phyloP scores from a whole-genome alignment of 1,140 invertebrate genomes.

The Panonychus citri region DNA sequence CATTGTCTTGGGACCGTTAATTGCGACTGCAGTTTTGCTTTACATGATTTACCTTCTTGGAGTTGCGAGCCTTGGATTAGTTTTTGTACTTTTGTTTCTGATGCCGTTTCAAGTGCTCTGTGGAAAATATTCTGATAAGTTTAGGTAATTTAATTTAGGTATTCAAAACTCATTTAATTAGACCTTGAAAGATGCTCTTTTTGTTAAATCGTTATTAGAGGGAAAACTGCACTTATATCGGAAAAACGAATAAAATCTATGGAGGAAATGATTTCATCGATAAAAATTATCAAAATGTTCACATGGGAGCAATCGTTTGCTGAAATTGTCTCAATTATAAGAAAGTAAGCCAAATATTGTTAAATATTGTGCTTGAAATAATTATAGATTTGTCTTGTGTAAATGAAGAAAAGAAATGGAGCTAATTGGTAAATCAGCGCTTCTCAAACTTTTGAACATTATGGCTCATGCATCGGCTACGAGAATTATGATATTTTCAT shows the following conservation, averaged over 20 bases:
- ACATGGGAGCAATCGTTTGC: constrained; percentile 58
- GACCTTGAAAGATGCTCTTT: neutral
- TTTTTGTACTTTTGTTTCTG: neutral
- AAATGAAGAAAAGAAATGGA: neutral
- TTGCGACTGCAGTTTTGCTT: no score
- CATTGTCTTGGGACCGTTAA: no score
- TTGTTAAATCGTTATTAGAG: constrained; percentile 7
- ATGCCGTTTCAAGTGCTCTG: neutral
- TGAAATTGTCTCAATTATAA: constrained; percentile 31
- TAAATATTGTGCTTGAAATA: constrained; percentile 18
- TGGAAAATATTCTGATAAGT: neutral
- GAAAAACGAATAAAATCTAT: constrained; percentile 62
- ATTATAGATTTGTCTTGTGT: constrained; percentile 32
- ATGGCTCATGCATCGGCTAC: neutral
- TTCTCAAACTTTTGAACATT: neutral
- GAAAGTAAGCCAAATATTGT: constrained; percentile 17
- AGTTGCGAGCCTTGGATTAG: no score
- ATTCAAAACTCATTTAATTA: no score
- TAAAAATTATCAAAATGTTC: constrained; percentile 55
- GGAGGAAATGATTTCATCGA: constrained; percentile 72
- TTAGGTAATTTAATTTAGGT: no score
- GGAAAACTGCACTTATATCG: constrained; percentile 38
- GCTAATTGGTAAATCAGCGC: neutral
- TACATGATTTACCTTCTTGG: no score
- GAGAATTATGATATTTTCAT: neutral